Evolutionary conservation across 1,140 invertebrate genomes (phyloP).

Genomic region (Scylla paramamosain): DNA sequence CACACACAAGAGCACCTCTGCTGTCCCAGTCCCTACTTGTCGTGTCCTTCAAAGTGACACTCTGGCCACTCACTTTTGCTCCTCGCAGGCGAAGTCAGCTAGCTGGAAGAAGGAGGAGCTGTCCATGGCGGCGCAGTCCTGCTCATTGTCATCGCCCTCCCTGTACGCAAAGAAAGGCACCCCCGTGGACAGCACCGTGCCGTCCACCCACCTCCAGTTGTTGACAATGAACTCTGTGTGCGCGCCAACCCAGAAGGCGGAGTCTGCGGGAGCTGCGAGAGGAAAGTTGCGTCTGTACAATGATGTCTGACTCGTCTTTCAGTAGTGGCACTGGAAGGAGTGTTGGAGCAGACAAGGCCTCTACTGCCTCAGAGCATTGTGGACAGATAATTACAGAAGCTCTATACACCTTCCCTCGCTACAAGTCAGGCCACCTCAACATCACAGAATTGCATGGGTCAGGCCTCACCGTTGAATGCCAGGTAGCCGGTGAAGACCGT

Average conservation of each 20-base stretch:
- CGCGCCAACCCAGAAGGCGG: constrained; percentile 51
- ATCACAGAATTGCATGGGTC: not conserved
- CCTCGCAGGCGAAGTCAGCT: constrained; percentile 25
- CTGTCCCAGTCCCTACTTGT: not conserved
- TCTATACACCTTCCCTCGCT: no score
- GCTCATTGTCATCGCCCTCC: constrained; percentile 35
- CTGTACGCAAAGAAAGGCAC: constrained; percentile 53
- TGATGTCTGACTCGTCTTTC: no score
- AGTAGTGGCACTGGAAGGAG: no score
- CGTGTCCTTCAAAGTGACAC: not conserved
- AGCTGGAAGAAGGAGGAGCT: constrained; percentile 40
- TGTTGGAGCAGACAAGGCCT: no score
- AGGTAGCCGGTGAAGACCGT: constrained; percentile 34
- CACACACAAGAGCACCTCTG: no score
- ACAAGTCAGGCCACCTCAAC: not conserved
- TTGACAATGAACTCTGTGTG: constrained; percentile 57
- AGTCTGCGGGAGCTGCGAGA: not conserved
- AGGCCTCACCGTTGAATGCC: constrained; percentile 40
- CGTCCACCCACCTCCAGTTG: constrained; percentile 60
- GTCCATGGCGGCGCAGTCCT: constrained; percentile 49
- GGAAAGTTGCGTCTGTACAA: no score
- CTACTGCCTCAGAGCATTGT: no score
- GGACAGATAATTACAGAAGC: no score
- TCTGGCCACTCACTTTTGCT: not conserved
- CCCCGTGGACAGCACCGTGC: constrained; percentile 24